Evolutionary conservation across 2,113 vertebrate genomes (phyloP).

Genomic region (Arvicanthis niloticus): DNA sequence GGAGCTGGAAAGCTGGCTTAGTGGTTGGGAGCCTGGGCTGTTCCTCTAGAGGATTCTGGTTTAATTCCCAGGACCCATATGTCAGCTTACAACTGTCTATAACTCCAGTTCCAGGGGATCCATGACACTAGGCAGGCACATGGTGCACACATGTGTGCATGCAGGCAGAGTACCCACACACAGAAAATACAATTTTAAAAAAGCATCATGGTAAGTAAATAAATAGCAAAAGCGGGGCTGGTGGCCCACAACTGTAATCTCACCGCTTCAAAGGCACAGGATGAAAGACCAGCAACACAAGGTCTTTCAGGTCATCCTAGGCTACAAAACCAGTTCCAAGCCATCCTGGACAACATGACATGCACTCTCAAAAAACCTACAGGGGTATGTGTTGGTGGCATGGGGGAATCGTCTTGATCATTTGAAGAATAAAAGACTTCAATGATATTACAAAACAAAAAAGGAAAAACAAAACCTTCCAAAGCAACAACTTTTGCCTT

Average conservation of each 20-base stretch:
- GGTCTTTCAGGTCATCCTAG: not conserved
- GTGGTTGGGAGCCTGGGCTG: too few relatives aligned
- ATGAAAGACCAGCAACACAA: not conserved
- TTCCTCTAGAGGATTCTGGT: too few relatives aligned
- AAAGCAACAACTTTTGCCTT: not conserved
- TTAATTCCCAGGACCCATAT: too few relatives aligned
- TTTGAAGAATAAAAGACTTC: not conserved
- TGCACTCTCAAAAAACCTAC: not conserved
- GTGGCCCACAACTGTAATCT: not conserved
- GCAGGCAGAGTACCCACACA: too few relatives aligned
- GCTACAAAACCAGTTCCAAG: not conserved
- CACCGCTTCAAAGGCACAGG: not conserved
- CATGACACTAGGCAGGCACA: too few relatives aligned
- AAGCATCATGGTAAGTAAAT: not conserved
- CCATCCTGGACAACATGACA: not conserved
- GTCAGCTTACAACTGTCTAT: too few relatives aligned
- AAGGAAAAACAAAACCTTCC: not conserved
- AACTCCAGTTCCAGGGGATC: too few relatives aligned
- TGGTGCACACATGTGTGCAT: too few relatives aligned
- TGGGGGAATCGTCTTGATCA: not conserved
- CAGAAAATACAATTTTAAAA: not conserved
- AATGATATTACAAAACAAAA: conserved; percentile 14
- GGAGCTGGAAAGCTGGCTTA: not conserved
- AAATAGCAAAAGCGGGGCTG: not conserved
- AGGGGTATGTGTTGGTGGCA: not conserved